phyloP scores from a whole-genome alignment of 2,113 vertebrate species.

The Condylura cristata region DNA sequence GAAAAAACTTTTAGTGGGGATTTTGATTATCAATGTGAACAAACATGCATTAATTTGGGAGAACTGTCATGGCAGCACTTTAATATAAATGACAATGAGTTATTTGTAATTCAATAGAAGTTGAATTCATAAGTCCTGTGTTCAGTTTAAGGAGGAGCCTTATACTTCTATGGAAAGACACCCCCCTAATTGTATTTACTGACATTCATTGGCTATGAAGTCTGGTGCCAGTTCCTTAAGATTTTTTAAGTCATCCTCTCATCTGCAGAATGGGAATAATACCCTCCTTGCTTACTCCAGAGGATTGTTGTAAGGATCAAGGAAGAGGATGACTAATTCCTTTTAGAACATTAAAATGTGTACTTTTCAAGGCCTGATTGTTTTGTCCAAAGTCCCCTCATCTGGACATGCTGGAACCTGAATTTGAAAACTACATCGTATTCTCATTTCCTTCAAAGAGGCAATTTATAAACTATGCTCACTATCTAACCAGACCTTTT shows the following conservation, averaged over 20 bases:
- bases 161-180: background rate
- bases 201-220: background rate
- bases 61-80: background rate
- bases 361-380: background rate
- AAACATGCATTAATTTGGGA: background rate
- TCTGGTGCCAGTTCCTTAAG: background rate
- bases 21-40: background rate
- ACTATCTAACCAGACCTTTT: background rate
- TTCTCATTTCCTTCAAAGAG: slow-evolving; percentile 41
- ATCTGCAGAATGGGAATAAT: background rate
- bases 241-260: background rate
- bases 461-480: background rate
- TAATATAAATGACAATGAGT: background rate
- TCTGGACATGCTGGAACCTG: background rate
- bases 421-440: background rate
- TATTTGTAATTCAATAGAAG: background rate
- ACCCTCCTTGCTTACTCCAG: background rate
- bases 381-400: background rate
- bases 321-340: background rate
- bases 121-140: background rate
- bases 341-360: background rate
- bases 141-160: background rate
- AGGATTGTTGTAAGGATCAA: background rate
- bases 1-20: background rate
- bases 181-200: background rate